A percentile compares a stretch with the other conserved stretches of the same genome.
Conservation (phyloP, 2,888 invertebrate genomes). For the Drosophila flavopinicola region DNA sequence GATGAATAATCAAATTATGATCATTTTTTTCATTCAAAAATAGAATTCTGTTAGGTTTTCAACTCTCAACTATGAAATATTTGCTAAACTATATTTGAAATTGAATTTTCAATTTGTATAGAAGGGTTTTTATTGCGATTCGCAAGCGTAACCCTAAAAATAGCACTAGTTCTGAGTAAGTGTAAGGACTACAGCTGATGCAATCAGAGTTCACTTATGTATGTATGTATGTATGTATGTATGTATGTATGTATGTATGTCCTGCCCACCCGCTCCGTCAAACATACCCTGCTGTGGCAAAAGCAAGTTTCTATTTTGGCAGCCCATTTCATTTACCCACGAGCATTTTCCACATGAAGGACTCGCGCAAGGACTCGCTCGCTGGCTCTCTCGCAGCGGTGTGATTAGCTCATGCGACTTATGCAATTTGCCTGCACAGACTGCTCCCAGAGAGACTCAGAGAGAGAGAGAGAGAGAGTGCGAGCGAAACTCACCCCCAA, state of each 20-base stretch:
- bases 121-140: not conserved
- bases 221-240: too few species aligned
- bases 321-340: conserved; percentile 41
- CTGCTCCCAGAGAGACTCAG: conserved; percentile 1
- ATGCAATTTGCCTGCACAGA: conserved; percentile 68
- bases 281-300: conserved; percentile 17
- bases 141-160: not conserved
- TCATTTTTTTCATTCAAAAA: too few species aligned
- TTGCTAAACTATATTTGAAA: too few species aligned
- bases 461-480: conserved; percentile 5
- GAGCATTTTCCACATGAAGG: conserved; percentile 58
- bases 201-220: conserved; percentile 37
- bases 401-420: conserved; percentile 70
- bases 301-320: conserved; percentile 45
- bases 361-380: conserved; percentile 43
- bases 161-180: not conserved
- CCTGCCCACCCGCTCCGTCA: not conserved
- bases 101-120: not conserved
- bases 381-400: conserved; percentile 12
- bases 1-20: too few species aligned
- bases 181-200: conserved; percentile 38
- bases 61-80: too few species aligned
- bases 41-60: too few species aligned
- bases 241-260: too few species aligned
- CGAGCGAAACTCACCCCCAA: conserved; percentile 56